phyloP scores from a whole-genome alignment of 2,113 vertebrate genomes.

The Neodon shergylaensis region DNA sequence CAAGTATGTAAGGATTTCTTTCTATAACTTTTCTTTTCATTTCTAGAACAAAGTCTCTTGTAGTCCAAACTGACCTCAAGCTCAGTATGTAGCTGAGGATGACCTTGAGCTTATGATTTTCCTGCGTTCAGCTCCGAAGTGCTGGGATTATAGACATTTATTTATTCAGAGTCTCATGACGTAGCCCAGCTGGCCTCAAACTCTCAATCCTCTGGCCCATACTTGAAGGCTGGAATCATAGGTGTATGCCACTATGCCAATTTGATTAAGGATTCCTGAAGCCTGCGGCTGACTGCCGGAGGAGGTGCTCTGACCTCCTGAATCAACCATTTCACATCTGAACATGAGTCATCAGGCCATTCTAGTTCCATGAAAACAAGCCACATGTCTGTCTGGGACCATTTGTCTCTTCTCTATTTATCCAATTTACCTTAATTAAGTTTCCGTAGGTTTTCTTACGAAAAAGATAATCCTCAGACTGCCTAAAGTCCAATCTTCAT shows the following conservation, averaged over 20 bases:
- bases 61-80: neutral
- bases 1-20: neutral
- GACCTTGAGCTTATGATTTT: neutral
- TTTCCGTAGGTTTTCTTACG: slow-evolving; percentile 43
- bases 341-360: neutral
- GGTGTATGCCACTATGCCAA: neutral
- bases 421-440: slow-evolving; percentile 4
- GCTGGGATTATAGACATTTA: neutral
- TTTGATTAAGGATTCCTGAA: neutral
- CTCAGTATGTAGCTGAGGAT: neutral
- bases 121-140: neutral
- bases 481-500: neutral
- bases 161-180: neutral
- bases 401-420: neutral
- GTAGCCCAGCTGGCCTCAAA: neutral
- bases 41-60: neutral
- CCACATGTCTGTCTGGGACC: neutral
- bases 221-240: neutral
- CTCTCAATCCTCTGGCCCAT: neutral
- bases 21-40: neutral
- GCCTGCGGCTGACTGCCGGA: neutral
- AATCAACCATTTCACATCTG: neutral
- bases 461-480: slow-evolving; percentile 31
- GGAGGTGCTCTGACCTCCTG: neutral
- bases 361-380: neutral